Evolutionary conservation across 2,888 invertebrate species (phyloP).

Genomic region (Microctonus hyperodae): DNA sequence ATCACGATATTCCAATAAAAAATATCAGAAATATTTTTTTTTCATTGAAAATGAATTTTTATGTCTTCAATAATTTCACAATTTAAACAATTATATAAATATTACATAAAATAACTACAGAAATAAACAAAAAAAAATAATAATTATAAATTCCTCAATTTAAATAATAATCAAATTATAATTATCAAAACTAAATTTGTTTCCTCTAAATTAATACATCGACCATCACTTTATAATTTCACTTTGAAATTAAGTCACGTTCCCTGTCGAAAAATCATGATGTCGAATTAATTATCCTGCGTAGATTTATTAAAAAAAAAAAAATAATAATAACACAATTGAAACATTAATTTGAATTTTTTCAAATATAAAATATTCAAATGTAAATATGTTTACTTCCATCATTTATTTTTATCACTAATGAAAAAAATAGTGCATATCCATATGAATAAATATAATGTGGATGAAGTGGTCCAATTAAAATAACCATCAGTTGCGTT

Average conservation of each 20-base stretch:
- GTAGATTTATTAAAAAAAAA: not conserved
- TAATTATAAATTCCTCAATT: too few species aligned
- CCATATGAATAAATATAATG: not conserved
- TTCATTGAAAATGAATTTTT: too few species aligned
- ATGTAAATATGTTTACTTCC: not conserved
- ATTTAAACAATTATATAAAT: too few species aligned
- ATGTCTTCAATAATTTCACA: too few species aligned
- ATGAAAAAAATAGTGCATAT: not conserved
- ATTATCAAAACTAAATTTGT: too few species aligned
- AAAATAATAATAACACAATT: not conserved
- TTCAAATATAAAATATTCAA: not conserved
- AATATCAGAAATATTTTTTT: not conserved
- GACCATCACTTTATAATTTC: too few species aligned
- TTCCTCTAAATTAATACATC: too few species aligned
- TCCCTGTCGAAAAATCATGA: too few species aligned
- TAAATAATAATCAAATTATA: too few species aligned
- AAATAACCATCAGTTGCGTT: constrained; percentile 24
- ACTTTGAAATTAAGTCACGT: too few species aligned
- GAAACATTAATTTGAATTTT: not conserved
- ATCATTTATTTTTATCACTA: not conserved
- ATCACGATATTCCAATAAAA: constrained; percentile 23
- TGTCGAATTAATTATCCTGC: constrained; percentile 13
- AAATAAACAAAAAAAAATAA: too few species aligned
- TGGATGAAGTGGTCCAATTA: constrained; percentile 22
- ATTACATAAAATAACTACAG: too few species aligned